phyloP scores from a whole-genome alignment of 1,140 invertebrate genomes.

The Leptinotarsa texana region DNA sequence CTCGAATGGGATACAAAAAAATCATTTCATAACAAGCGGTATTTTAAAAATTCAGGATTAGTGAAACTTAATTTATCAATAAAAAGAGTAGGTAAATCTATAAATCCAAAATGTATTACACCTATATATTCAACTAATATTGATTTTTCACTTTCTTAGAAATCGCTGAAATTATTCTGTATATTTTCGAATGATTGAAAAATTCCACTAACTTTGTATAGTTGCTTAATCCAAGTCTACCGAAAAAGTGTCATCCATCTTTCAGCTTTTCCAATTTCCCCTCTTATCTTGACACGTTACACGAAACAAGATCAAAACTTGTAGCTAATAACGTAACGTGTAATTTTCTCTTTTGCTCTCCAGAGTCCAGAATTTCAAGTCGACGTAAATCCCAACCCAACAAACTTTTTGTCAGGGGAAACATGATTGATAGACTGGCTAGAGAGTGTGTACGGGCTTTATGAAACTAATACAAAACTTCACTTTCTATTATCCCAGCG shows the following conservation, averaged over 20 bases:
- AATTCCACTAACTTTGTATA: too few species aligned
- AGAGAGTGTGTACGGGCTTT: slow-evolving; percentile 11
- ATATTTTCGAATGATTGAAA: too few species aligned
- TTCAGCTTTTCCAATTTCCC: not conserved
- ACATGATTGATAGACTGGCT: slow-evolving; percentile 16
- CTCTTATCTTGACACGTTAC: not conserved
- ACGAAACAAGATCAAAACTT: slow-evolving; percentile 6
- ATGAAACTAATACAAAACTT: slow-evolving; percentile 29
- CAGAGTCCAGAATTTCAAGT: not conserved
- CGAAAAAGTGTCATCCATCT: not conserved
- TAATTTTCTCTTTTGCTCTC: not conserved
- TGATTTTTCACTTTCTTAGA: too few species aligned
- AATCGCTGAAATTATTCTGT: too few species aligned
- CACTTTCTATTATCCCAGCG: slow-evolving; percentile 26
- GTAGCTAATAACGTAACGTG: slow-evolving; percentile 3
- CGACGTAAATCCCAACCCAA: not conserved
- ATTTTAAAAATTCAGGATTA: too few species aligned
- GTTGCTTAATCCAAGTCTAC: not conserved
- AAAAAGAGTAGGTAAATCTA: too few species aligned
- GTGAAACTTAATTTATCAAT: too few species aligned
- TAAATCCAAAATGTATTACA: too few species aligned
- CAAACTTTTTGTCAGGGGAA: slow-evolving; percentile 9
- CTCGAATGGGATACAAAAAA: too few species aligned
- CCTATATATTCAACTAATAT: too few species aligned
- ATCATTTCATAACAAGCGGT: too few species aligned